phyloP scores from a whole-genome alignment of 1,140 invertebrate species.

The Kradibia gibbosae region DNA sequence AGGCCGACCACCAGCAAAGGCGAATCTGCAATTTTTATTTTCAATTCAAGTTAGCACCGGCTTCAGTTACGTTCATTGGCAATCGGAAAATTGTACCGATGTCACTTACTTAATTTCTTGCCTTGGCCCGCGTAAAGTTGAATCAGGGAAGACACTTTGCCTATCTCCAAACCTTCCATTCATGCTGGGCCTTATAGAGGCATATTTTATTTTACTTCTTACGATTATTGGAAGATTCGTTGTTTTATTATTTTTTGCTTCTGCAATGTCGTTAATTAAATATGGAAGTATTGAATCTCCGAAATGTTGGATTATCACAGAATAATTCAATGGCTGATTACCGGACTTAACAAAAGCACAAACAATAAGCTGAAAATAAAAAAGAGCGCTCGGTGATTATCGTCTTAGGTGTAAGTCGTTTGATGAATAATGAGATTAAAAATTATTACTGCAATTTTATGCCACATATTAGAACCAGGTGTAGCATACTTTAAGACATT shows the following conservation, averaged over 20 bases:
- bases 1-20: constrained; percentile 68
- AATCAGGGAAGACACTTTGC: constrained; percentile 67
- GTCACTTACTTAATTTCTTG: constrained; percentile 66
- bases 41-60: constrained; percentile 13
- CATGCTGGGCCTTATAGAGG: constrained; percentile 58
- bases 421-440: too few relatives aligned
- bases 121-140: constrained; percentile 63
- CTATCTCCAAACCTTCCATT: constrained; percentile 60
- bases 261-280: constrained; percentile 53
- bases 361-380: constrained; percentile 57
- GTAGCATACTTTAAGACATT: constrained; percentile 61
- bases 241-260: constrained; percentile 46
- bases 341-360: constrained; percentile 66
- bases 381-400: constrained; percentile 22
- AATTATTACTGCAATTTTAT: constrained; percentile 64
- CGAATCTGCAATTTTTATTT: constrained; percentile 62
- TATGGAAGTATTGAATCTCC: constrained; percentile 70
- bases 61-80: not conserved
- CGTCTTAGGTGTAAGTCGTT: too few relatives aligned
- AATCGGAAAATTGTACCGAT: too few relatives aligned
- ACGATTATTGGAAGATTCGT: constrained; percentile 66
- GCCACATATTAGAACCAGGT: constrained; percentile 65
- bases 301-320: constrained; percentile 63
- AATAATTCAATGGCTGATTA: constrained; percentile 59
- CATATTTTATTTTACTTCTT: constrained; percentile 68